Conservation (phyloP, 2,888 invertebrate genomes). For the Yponomeuta sedellus region DNA sequence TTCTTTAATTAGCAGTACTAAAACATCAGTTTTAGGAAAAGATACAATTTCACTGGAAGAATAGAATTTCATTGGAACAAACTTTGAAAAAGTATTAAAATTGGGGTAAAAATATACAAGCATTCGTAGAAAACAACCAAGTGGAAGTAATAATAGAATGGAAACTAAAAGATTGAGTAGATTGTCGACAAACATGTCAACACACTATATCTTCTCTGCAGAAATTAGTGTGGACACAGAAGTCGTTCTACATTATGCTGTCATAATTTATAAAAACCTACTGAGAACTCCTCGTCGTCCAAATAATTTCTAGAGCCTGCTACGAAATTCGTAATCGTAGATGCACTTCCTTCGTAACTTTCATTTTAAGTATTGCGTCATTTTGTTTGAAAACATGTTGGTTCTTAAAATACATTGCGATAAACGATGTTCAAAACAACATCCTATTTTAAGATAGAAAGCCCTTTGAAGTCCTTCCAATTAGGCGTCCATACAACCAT, state of each 20-base stretch:
- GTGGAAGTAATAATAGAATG: neutral
- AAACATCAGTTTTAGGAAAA: too few relatives aligned
- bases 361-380: neutral
- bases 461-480: neutral
- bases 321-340: conserved; percentile 13
- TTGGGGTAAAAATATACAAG: neutral
- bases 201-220: neutral
- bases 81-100: too few relatives aligned
- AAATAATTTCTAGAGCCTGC: conserved; percentile 6
- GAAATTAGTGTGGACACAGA: conserved; percentile 12
- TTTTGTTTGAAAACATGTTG: neutral
- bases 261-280: conserved; percentile 21
- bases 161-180: neutral
- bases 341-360: neutral
- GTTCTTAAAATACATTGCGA: neutral
- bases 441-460: neutral
- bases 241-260: conserved; percentile 10
- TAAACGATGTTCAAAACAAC: neutral
- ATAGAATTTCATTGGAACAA: too few relatives aligned
- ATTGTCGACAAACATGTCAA: neutral
- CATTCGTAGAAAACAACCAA: neutral
- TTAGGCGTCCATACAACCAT: neutral
- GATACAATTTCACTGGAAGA: too few relatives aligned
- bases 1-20: too few relatives aligned
- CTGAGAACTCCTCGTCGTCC: conserved; percentile 16